Evolutionary conservation across 2,113 vertebrate genomes (phyloP).

Genomic region (Plestiodon gilberti): DNA sequence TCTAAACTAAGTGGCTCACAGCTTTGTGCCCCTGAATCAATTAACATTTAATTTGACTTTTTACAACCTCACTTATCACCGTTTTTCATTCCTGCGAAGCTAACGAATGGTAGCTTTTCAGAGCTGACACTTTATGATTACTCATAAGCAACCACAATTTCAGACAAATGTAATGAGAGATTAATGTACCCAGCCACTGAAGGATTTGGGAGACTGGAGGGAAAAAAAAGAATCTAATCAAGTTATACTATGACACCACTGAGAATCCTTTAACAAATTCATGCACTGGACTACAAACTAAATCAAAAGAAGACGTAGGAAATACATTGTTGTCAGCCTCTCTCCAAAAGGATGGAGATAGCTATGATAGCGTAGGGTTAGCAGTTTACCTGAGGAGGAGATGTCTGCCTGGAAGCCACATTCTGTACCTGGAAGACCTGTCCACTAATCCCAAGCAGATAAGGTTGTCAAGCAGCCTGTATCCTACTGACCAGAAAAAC

Average conservation of each 20-base stretch:
- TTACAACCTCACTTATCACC: conserved; percentile 76
- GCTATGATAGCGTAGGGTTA: neutral
- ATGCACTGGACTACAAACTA: conserved; percentile 35
- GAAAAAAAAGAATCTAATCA: conserved; percentile 23
- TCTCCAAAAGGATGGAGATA: neutral
- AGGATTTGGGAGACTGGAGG: conserved; percentile 19
- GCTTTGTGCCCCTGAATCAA: conserved; percentile 75
- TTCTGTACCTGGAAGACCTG: neutral
- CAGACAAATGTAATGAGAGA: conserved; percentile 62
- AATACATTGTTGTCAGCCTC: neutral
- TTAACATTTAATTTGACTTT: conserved; percentile 82
- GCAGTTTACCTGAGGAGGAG: neutral
- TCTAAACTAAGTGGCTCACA: conserved; percentile 63
- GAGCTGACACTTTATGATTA: conserved; percentile 71
- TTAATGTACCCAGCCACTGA: conserved; percentile 51
- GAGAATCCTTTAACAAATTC: conserved; percentile 41
- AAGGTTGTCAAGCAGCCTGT: neutral
- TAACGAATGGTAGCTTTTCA: conserved; percentile 73
- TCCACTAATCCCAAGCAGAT: neutral
- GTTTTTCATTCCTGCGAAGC: conserved; percentile 70
- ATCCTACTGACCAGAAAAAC: neutral
- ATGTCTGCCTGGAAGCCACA: neutral
- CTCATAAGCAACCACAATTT: conserved; percentile 64
- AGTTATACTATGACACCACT: conserved; percentile 11
- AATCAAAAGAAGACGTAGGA: conserved; percentile 24